phyloP scores from a whole-genome alignment of 2,888 invertebrate genomes.

The Augiades crinisus region DNA sequence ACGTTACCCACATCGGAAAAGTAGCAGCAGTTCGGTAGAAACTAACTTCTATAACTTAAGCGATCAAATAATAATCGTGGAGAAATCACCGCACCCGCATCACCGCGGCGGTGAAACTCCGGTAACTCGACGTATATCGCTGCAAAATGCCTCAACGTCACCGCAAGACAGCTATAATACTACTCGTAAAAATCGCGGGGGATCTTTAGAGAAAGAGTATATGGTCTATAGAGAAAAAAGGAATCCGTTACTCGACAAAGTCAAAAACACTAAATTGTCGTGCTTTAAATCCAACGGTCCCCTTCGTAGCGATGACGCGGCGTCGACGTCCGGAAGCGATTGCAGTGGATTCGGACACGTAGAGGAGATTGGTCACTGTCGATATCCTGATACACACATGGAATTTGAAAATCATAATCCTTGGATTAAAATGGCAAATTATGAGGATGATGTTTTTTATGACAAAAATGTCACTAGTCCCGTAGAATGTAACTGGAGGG shows the following conservation, averaged over 20 bases:
- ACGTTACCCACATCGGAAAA: slow-evolving; percentile 83
- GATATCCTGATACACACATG: slow-evolving; percentile 60
- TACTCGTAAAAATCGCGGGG: slow-evolving; percentile 71
- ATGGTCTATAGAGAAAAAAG: slow-evolving; percentile 83
- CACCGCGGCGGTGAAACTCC: slow-evolving; percentile 63
- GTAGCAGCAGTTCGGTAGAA: slow-evolving; percentile 83
- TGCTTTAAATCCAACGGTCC: slow-evolving; percentile 84
- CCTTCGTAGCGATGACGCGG: slow-evolving; percentile 70
- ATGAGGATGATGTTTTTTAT: slow-evolving; percentile 76
- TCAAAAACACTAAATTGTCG: slow-evolving; percentile 86
- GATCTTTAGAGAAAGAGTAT: slow-evolving; percentile 80
- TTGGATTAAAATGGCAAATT: slow-evolving; percentile 72
- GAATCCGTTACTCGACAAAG: slow-evolving; percentile 86
- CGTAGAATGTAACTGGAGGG: slow-evolving; percentile 63
- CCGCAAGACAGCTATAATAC: slow-evolving; percentile 75
- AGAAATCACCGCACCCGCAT: slow-evolving; percentile 77
- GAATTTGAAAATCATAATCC: slow-evolving; percentile 77
- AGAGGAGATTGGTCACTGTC: slow-evolving; percentile 63
- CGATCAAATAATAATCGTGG: slow-evolving; percentile 82
- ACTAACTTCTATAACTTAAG: slow-evolving; percentile 85
- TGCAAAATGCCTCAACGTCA: slow-evolving; percentile 65
- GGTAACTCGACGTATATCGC: slow-evolving; percentile 65
- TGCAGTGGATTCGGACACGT: slow-evolving; percentile 76
- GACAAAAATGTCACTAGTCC: slow-evolving; percentile 62
- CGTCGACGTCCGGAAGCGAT: slow-evolving; percentile 77